Percentiles rank a stretch among this genome's conserved stretches.
These are phyloP conservation scores for Harlomillsia oculata DNA, from an alignment of 1,140 invertebrate genomes.

Conservation along the genomic window DNA sequence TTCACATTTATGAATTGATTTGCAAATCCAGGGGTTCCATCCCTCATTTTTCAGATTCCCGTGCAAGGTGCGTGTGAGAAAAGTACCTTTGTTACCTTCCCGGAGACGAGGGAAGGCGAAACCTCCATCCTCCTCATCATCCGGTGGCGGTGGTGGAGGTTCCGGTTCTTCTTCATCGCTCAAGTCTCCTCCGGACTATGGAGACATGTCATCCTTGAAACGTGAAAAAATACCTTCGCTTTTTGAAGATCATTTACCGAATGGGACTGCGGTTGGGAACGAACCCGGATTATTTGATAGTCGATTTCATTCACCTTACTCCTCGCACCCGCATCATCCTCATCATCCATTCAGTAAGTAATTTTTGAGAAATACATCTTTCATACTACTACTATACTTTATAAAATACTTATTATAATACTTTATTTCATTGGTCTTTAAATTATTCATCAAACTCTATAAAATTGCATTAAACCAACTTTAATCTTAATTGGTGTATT, in stretches of 20 bases:
- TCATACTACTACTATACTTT: too few species aligned
- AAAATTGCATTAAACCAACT: too few species aligned
- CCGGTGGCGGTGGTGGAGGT: constrained; percentile 42
- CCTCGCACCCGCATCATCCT: constrained; percentile 9
- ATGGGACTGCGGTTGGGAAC: background rate
- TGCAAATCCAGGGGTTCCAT: constrained; percentile 21
- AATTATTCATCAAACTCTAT: too few species aligned
- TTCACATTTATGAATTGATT: constrained; percentile 23
- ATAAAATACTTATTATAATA: too few species aligned
- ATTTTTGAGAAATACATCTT: too few species aligned
- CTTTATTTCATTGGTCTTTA: too few species aligned
- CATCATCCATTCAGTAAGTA: constrained; percentile 31
- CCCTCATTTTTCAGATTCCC: constrained; percentile 43
- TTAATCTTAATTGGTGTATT: too few species aligned
- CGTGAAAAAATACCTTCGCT: constrained; percentile 26
- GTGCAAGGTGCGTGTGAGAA: constrained; percentile 72
- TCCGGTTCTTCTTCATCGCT: constrained; percentile 9
- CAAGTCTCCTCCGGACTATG: constrained; percentile 2
- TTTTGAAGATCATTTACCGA: constrained; percentile 23
- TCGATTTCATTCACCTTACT: constrained; percentile 12
- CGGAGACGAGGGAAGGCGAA: constrained; percentile 65
- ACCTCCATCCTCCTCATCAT: constrained; percentile 44
- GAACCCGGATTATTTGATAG: constrained; percentile 13
- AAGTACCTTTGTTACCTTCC: constrained; percentile 71
- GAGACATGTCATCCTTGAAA: constrained; percentile 28